Base-by-base conservation (phyloP, 2,888 invertebrate genomes). In the Parnassius mnemosyne region DNA sequence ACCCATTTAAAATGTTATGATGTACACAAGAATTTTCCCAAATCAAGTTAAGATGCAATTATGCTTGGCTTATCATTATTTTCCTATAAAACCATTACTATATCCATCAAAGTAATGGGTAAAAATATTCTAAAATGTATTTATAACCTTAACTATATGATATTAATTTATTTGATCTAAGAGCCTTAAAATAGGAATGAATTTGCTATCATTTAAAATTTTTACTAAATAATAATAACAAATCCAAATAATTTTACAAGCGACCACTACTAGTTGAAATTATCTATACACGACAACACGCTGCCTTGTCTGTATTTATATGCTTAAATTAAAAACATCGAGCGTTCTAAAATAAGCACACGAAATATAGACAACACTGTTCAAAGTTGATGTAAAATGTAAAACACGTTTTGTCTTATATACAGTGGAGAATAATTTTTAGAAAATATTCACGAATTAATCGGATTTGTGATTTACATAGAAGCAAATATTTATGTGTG, bases 161-260 rank as follows among this genome's bases (percentile, higher is more conserved):
- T 62, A 71, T 79, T 77, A 79, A 81, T 80, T 80, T 81, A 86
- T 89, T 89, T 89, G 89, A 89, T 89, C 89, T 87, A 85, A 76
- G 78, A 75, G 76, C 72, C 76, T 77, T 75, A 77, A 64, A 70
- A 75, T 74, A 66, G 62, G 57, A 63, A 65, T 57, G 63, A 69
- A 69, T 68, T 66, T 69, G 62, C 65, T 69, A 64, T 57, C 62
- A 63, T 65, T 61, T 49, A 53, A 56, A 57, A 61, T 53, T 43
- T 34, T 63, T 61, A 57, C 50, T 60, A 58, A 57, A 59, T 20
- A 9, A 60, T 25, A 44, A 60, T 55, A 56, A 60, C 53, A 60
- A 54, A 49, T 42, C 53, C 42, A 53, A 60, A 60, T 41, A n/a
- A 53, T 41, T 34, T 42, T 50, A n/a, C 43, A 50, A 47, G 54